Base-by-base conservation (phyloP, 2,797 vertebrate genomes). In the Benthosema pterotum region DNA sequence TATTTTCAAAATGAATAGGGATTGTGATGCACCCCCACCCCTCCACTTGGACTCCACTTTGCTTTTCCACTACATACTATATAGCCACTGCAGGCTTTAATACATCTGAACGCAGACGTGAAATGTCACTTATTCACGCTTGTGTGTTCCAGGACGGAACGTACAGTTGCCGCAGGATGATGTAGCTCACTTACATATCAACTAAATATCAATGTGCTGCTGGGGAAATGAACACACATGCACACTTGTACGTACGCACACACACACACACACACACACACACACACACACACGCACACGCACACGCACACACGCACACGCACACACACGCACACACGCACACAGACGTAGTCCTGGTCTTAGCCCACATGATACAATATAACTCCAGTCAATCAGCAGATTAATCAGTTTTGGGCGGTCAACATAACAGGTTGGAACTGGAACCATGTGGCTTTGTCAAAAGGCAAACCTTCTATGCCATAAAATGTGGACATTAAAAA, bases 71-170 rank as follows among this genome's bases (percentile, higher is more conserved):
- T 43, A 18, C 9, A 47, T 52, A n/a, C n/a, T n/a, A n/a, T n/a
- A 48, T 46, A 66, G 67, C 67, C 54, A 16, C 9, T 47, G n/a
- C n/a, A n/a, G 42, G 50, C 54, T 57, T 22, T 7, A 45, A 32
- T 32, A 56, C 61, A 42, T 65, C 57, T 56, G 57, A 69, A 75
- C 63, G 69, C 52, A 68, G 54, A 53, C 0, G 3, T 62, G 17
- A 55, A 69, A 69, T 67, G 51, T 22, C 47, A 65, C 75, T 66
- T 70, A 63, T 72, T 63, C 55, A 67, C 47, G 63, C 42, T 60
- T 52, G 17, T 66, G 16, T 60, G 32, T 63, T 74, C 47, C 69
- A 60, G 63, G 66, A 67, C 52, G 74, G 19, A 48, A 68, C 25
- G 19, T 22, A 25, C 22, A 25, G 22, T 19, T 56, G 59, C 64